phyloP scores from a whole-genome alignment of 2,888 invertebrate species.

The Masnerella sp. region DNA sequence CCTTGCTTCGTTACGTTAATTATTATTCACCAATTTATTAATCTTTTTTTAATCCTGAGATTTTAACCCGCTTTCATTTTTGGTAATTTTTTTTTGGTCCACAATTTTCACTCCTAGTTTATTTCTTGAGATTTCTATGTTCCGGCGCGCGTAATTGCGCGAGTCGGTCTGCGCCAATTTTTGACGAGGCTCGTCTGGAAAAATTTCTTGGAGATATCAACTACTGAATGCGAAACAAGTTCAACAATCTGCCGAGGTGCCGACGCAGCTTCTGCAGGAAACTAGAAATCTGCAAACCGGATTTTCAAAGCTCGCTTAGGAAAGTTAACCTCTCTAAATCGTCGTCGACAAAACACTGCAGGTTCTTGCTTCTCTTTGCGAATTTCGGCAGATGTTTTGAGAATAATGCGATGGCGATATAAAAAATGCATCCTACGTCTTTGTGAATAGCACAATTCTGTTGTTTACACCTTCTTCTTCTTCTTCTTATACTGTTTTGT shows the following conservation, averaged over 20 bases:
- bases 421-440: background rate
- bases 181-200: conserved; percentile 9
- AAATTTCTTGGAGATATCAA: conserved; percentile 28
- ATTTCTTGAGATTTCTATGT: background rate
- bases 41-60: no score
- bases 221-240: conserved; percentile 35
- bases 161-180: conserved; percentile 1
- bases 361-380: conserved; percentile 14
- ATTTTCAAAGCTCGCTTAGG: conserved; percentile 44
- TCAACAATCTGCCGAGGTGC: conserved; percentile 35
- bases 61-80: no score
- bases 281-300: conserved; percentile 51
- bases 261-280: conserved; percentile 32
- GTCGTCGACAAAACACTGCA: conserved; percentile 20
- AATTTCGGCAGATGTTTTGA: conserved; percentile 26
- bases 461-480: no score
- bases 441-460: no score
- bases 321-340: conserved; percentile 48
- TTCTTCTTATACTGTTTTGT: no score
- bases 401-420: conserved; percentile 4
- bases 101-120: no score
- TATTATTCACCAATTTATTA: no score
- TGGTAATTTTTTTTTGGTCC: no score
- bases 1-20: no score
- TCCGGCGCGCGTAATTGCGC: background rate